Conservation (phyloP, 1,140 invertebrate genomes). For the Drosophila nannoptera region DNA sequence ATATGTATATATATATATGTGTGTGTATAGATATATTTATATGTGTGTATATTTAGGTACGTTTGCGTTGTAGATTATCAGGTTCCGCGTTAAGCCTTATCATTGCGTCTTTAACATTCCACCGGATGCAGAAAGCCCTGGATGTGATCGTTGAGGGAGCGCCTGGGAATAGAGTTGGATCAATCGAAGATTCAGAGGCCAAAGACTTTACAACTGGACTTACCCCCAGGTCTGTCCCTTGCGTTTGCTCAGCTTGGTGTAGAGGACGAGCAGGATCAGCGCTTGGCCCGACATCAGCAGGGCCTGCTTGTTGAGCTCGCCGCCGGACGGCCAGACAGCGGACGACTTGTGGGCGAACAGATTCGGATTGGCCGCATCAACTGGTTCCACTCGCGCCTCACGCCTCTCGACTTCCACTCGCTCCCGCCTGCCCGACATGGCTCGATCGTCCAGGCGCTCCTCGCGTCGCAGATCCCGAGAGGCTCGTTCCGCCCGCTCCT, state of each 20-base stretch:
- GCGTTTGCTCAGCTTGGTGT: constrained; percentile 41
- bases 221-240: constrained; percentile 50
- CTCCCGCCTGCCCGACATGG: too few relatives aligned
- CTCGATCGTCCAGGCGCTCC: too few relatives aligned
- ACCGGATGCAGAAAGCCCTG: constrained; percentile 46
- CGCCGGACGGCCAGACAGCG: constrained; percentile 1
- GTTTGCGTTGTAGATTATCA: constrained; percentile 2
- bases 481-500: too few relatives aligned
- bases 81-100: constrained; percentile 5
- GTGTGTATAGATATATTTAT: constrained; percentile 2
- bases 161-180: constrained; percentile 12
- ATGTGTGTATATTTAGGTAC: constrained; percentile 1
- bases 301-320: constrained; percentile 37
- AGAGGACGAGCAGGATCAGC: constrained; percentile 46
- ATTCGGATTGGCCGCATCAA: too few relatives aligned
- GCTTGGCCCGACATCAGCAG: constrained; percentile 47
- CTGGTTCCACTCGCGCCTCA: too few relatives aligned
- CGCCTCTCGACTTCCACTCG: too few relatives aligned
- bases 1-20: neutral
- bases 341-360: neutral
- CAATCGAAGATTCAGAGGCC: too few relatives aligned
- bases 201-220: neutral
- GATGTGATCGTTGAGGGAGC: constrained; percentile 39
- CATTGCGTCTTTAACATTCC: constrained; percentile 31
- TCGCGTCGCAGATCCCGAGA: too few relatives aligned